Evolutionary conservation across 2,797 vertebrate genomes (phyloP), one percentile per base, ranked within the genome.

Genomic region (Sciaenops ocellatus): DNA sequence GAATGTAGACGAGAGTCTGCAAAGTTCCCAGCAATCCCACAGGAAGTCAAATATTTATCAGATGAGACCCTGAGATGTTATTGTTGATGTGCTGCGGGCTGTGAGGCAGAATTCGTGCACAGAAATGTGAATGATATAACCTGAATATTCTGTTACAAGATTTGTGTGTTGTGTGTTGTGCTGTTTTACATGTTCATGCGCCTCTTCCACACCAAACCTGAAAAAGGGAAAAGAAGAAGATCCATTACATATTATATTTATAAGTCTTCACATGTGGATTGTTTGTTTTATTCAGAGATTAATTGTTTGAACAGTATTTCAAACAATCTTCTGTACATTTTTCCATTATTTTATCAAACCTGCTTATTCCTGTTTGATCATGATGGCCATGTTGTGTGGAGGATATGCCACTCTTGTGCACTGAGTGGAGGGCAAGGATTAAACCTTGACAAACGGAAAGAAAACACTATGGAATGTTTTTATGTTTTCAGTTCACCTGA

Each of bases 31-130:
- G 52, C 28, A 1, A n/a, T 68, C 70, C 64, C 76, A 9, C 41
- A 42, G 76, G 55, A 85, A 82, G 47, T 55, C 59, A 74, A 64
- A 70, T 73, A 79, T 78, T 76, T 63, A 76, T 87, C 73, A 68
- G 41, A 72, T 22, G 66, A 26, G 30, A 18, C 44, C 38, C n/a
- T 1, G 34, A 38, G 34, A 38, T 44, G 41, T 38, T 65, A 20
- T 15, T 38, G 2, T 30, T 48, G 62, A 34, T 72, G 17, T 12
- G 46, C n/a, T 47, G 52, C 38, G 24, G n/a, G 7, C 1, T 64
- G 18, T 34, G 18, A 15, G 13, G 44, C 10, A 16, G 3, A 15
- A 13, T 18, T 52, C 46, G 50, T 22, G 46, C 44, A 7, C 1
- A 51, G 10, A 60, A 1, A 38, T 28, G 34, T 38, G 30, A 6